A percentile compares a stretch with the other conserved stretches of the same genome.
Conservation (phyloP, 2,797 vertebrate genomes). For the Pipistrellus pipistrellus region DNA sequence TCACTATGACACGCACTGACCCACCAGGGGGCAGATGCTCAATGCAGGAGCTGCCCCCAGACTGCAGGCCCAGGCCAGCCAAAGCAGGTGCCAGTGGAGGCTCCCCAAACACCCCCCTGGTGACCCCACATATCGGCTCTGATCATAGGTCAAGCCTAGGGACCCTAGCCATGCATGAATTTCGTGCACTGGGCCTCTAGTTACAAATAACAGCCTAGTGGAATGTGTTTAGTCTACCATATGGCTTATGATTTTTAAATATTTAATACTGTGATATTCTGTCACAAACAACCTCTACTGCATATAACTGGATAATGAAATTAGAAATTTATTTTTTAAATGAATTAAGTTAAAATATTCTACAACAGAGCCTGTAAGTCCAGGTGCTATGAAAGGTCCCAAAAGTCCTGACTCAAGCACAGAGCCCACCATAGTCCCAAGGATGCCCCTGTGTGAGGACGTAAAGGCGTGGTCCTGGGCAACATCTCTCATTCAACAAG, state of each 20-base stretch:
- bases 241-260: background rate
- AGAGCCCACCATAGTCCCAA: background rate
- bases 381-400: background rate
- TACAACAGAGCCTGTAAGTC: background rate
- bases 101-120: no score
- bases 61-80: no score
- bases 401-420: background rate
- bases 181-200: no score
- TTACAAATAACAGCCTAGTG: background rate
- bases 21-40: no score
- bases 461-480: background rate
- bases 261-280: background rate
- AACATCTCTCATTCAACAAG: background rate
- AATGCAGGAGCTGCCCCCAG: no score
- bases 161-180: no score
- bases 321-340: background rate
- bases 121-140: no score
- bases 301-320: background rate
- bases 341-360: slow-evolving; percentile 1
- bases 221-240: background rate
- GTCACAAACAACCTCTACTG: background rate
- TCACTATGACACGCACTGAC: no score
- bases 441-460: background rate
- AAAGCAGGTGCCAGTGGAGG: no score
- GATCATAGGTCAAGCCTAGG: no score